Evolutionary conservation across 2,888 invertebrate species (phyloP).

Genomic region (Podotricha telesiphe): DNA sequence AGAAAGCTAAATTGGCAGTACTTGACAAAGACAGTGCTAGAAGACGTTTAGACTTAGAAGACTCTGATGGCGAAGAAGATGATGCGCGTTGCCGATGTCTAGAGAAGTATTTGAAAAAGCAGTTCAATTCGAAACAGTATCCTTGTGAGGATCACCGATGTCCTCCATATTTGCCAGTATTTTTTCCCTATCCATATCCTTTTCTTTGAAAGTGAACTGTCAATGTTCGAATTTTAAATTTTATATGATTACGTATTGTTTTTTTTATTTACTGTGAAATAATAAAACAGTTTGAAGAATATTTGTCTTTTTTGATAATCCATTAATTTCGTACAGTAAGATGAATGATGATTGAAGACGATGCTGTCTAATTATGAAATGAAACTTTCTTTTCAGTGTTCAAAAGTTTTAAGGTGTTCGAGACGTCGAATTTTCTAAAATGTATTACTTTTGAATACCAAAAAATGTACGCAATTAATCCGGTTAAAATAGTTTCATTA

Average conservation of each 20-base stretch:
- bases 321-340: too few relatives aligned
- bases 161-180: slow-evolving; percentile 40
- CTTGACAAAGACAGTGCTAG: slow-evolving; percentile 19
- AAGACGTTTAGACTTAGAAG: slow-evolving; percentile 17
- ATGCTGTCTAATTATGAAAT: too few relatives aligned
- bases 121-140: slow-evolving; percentile 26
- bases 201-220: not conserved
- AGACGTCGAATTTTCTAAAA: too few relatives aligned
- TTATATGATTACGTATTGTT: not conserved
- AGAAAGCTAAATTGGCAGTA: slow-evolving; percentile 9
- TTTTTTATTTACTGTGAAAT: not conserved
- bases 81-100: slow-evolving; percentile 44
- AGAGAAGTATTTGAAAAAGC: slow-evolving; percentile 40
- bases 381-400: too few relatives aligned
- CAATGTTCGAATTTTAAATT: not conserved
- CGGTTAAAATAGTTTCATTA: too few relatives aligned
- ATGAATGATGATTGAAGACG: too few relatives aligned
- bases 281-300: not conserved
- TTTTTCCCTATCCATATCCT: slow-evolving; percentile 34
- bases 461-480: too few relatives aligned
- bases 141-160: slow-evolving; percentile 35
- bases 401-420: too few relatives aligned
- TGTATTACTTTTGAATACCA: too few relatives aligned
- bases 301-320: not conserved
- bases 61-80: slow-evolving; percentile 38